Base-by-base conservation (phyloP, 2,113 vertebrate species). In the Myotis brandtii region DNA sequence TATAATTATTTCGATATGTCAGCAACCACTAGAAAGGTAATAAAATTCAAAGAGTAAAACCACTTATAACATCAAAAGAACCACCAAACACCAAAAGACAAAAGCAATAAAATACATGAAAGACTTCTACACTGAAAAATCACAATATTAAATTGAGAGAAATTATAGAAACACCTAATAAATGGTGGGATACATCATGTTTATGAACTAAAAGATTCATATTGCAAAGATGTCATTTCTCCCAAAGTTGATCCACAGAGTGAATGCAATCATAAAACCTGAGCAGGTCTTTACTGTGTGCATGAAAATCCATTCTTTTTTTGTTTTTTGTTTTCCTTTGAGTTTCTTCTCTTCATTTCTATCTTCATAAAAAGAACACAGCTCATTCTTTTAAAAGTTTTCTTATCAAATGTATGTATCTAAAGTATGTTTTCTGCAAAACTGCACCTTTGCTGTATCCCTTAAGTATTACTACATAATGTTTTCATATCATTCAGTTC, bases 21-120 rank as follows among this genome's bases (percentile, higher is more conserved):
- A 92, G 56, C 3, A 90, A 85, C 7, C 43, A 92, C 59, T 66
- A 87, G 94, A 90, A 13, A 90, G 46, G 89, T 93, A 93, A 87
- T 73, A 46, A 93, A 96, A 73, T 87, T 56, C 54, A 90, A 86
- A 90, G 37, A 96, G 9, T 77, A 89, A 92, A 66, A 50, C 0
- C 52, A 82, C 43, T 82, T 70, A 72, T 34, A 95, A 21, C 50
- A 76, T 54, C 10, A 48, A 76, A 84, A 91, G 46, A 89, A 70
- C 11, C 56, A 94, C 14, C n/a, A 76, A 89, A 76, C 2, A 72
- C 52, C 23, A 14, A 93, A 8, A 40, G 34, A 67, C 66, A 84
- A 93, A 84, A 25, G 56, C 82, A 93, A 84, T 13, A 13, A 81
- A 83, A 87, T 79, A 37, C 9, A 25, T 73, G 37, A 86, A 90